Percentiles rank a stretch among this genome's conserved stretches.
These are phyloP conservation scores for Zaprionus lachaisei DNA, from an alignment of 1,140 invertebrate species.

Conservation along the genomic window DNA sequence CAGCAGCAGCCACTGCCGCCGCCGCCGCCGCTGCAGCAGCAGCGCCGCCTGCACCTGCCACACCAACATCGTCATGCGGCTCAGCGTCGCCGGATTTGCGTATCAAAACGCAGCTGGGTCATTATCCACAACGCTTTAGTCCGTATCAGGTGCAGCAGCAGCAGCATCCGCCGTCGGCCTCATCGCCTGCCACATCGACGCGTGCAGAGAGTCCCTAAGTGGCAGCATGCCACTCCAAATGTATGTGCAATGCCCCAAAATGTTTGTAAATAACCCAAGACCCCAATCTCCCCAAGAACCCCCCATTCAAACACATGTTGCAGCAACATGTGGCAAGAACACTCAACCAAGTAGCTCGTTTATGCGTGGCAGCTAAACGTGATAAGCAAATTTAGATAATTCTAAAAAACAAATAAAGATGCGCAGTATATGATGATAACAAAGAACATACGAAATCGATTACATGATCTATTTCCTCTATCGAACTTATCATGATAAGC, in stretches of 20 bases:
- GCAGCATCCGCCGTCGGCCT: slow-evolving; percentile 50
- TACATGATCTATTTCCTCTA: not conserved
- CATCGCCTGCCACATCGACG: slow-evolving; percentile 63
- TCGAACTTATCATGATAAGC: slow-evolving; percentile 3
- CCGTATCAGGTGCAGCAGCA: slow-evolving; percentile 80
- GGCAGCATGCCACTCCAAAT: slow-evolving; percentile 47
- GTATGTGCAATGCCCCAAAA: slow-evolving; percentile 71
- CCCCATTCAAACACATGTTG: slow-evolving; percentile 55
- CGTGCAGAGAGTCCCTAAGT: slow-evolving; percentile 66
- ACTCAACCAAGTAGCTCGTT: slow-evolving; percentile 28
- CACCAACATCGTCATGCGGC: slow-evolving; percentile 73
- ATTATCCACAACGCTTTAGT: slow-evolving; percentile 83
- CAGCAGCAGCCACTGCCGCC: not conserved
- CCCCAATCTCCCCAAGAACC: not conserved
- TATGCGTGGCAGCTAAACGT: slow-evolving; percentile 15
- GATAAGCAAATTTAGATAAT: not conserved
- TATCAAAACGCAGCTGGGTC: slow-evolving; percentile 57
- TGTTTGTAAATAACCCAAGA: slow-evolving; percentile 43
- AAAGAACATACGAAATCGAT: not conserved
- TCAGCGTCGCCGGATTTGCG: slow-evolving; percentile 80
- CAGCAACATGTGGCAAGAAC: slow-evolving; percentile 68
- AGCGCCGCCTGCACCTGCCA: slow-evolving; percentile 64
- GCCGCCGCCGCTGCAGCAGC: slow-evolving; percentile 1
- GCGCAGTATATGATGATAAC: not conserved
- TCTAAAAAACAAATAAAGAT: not conserved